Percentiles rank a stretch among this genome's conserved stretches.
These are phyloP conservation scores for Torymus auratus DNA, from an alignment of 2,888 invertebrate genomes.

Conservation along the genomic window DNA sequence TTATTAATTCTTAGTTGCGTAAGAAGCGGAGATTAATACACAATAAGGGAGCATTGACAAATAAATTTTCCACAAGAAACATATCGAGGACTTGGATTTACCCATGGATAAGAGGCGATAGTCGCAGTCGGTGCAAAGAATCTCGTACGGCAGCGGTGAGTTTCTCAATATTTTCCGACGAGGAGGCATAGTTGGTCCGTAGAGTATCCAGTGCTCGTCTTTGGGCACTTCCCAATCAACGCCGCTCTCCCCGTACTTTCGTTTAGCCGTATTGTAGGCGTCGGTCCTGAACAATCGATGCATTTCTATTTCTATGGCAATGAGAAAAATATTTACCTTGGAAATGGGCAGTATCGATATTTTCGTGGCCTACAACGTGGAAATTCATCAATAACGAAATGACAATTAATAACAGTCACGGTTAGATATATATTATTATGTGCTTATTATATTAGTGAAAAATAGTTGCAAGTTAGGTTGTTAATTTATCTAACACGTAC, in stretches of 20 bases:
- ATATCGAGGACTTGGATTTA: conserved; percentile 46
- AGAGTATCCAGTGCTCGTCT: conserved; percentile 79
- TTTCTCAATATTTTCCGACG: conserved; percentile 80
- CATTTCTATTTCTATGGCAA: conserved; percentile 79
- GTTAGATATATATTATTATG: too few species aligned
- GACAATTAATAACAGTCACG: too few species aligned
- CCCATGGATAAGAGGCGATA: conserved; percentile 79
- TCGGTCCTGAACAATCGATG: conserved; percentile 81
- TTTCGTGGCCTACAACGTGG: background rate
- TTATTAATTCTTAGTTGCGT: too few species aligned
- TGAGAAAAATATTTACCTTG: conserved; percentile 33
- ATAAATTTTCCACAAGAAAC: too few species aligned
- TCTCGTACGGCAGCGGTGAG: conserved; percentile 81
- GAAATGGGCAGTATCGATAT: conserved; percentile 6
- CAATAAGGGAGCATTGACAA: too few species aligned
- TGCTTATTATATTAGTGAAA: too few species aligned
- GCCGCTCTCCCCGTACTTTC: conserved; percentile 65
- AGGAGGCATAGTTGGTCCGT: conserved; percentile 78
- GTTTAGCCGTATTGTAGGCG: conserved; percentile 80
- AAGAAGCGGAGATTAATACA: too few species aligned
- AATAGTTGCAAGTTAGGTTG: too few species aligned
- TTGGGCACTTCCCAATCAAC: conserved; percentile 75
- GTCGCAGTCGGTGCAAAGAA: conserved; percentile 80
- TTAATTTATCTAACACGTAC: too few species aligned
- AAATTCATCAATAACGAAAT: too few species aligned